Evolutionary conservation across 2,888 invertebrate genomes (phyloP).

Genomic region (Chaitophorus viminalis): DNA sequence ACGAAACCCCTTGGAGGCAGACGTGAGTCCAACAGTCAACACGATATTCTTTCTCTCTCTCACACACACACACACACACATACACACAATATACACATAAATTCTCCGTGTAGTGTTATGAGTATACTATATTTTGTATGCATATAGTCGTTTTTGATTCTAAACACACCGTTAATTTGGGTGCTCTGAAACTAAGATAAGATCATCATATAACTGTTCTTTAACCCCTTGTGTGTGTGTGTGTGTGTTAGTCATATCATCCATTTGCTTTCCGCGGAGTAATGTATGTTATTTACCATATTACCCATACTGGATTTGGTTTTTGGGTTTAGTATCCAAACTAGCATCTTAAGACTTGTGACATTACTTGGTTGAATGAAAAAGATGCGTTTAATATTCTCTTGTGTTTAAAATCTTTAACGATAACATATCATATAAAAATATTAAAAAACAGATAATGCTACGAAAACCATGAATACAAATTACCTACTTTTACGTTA

Average conservation of each 20-base stretch:
- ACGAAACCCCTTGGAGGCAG: conserved; percentile 54
- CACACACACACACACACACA: background rate
- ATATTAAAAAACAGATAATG: too few species aligned
- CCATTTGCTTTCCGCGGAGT: conserved; percentile 15
- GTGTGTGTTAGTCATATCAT: background rate
- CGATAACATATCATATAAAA: too few species aligned
- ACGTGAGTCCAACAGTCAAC: conserved; percentile 31
- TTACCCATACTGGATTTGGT: background rate
- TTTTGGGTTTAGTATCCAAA: background rate
- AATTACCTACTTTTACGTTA: too few species aligned
- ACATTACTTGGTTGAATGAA: too few species aligned
- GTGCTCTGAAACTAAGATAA: conserved; percentile 7
- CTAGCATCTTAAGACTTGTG: background rate
- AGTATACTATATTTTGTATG: conserved; percentile 11
- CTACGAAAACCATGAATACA: too few species aligned
- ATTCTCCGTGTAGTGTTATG: background rate
- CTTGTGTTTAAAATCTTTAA: too few species aligned
- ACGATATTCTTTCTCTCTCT: conserved; percentile 5
- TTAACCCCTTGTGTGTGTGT: conserved; percentile 16
- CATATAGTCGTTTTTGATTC: conserved; percentile 25
- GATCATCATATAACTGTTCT: conserved; percentile 39
- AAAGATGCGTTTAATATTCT: too few species aligned
- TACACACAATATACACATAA: background rate
- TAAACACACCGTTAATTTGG: conserved; percentile 48
- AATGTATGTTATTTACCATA: conserved; percentile 15